phyloP scores from a whole-genome alignment of 2,113 vertebrate genomes.

The Microcebus ravelobensis region DNA sequence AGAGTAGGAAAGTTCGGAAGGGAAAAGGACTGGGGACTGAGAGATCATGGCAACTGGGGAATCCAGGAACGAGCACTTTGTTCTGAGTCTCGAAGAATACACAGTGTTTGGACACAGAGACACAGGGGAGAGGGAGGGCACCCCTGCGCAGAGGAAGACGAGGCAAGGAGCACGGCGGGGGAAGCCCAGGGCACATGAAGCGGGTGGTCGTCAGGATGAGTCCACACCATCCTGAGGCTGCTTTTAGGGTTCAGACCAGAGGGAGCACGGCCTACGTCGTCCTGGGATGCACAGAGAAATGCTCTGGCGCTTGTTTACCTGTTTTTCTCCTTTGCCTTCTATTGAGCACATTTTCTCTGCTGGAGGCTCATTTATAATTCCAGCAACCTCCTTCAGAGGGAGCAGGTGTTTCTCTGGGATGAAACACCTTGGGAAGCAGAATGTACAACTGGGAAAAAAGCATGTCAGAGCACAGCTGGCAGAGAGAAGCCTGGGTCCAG shows the following conservation, averaged over 20 bases:
- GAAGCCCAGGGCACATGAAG: neutral
- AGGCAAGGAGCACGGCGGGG: neutral
- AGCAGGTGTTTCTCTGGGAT: slow-evolving; percentile 72
- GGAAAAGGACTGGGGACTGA: neutral
- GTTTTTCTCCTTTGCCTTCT: slow-evolving; percentile 15
- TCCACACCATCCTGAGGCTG: neutral
- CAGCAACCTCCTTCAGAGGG: slow-evolving; percentile 55
- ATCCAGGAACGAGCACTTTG: neutral
- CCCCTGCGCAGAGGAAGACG: neutral
- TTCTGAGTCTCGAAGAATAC: neutral
- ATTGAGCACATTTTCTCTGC: slow-evolving; percentile 21
- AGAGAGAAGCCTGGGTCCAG: neutral
- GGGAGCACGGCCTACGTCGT: neutral
- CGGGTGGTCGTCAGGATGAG: neutral
- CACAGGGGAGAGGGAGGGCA: neutral
- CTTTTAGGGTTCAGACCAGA: neutral
- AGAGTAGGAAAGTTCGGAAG: neutral
- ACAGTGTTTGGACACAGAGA: neutral
- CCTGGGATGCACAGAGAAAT: neutral
- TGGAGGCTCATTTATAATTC: slow-evolving; percentile 56
- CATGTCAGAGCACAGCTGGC: neutral
- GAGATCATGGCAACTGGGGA: neutral
- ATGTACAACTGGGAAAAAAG: neutral
- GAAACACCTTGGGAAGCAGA: slow-evolving; percentile 62
- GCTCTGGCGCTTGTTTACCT: neutral